Percentiles rank a stretch among this genome's conserved stretches.
phyloP scores from a whole-genome alignment of 2,888 invertebrate species.

The Tetramorium bicarinatum region DNA sequence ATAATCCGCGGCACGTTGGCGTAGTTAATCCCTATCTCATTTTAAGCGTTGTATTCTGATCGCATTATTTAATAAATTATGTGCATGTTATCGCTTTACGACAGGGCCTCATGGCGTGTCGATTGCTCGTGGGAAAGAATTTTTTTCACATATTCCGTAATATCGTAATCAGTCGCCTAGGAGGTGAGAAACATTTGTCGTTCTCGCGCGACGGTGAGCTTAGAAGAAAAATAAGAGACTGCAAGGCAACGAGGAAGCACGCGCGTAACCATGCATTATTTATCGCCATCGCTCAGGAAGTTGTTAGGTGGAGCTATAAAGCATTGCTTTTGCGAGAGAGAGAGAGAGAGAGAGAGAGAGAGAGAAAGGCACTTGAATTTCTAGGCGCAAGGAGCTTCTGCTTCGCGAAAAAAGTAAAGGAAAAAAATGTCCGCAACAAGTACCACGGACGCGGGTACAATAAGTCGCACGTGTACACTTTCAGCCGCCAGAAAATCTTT shows the following conservation, averaged over 20 bases:
- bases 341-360: background rate
- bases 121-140: slow-evolving; percentile 20
- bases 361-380: slow-evolving; percentile 27
- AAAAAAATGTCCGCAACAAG: slow-evolving; percentile 20
- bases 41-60: slow-evolving; percentile 19
- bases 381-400: slow-evolving; percentile 33
- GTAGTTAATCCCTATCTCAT: background rate
- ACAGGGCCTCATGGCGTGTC: background rate
- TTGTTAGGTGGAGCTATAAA: slow-evolving; percentile 63
- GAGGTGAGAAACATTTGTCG: slow-evolving; percentile 29
- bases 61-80: slow-evolving; percentile 34
- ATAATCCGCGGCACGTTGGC: slow-evolving; percentile 15
- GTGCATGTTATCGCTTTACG: slow-evolving; percentile 16
- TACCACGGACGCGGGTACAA: background rate
- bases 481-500: slow-evolving; percentile 36
- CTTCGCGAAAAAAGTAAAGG: slow-evolving; percentile 17
- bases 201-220: background rate
- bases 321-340: slow-evolving; percentile 48
- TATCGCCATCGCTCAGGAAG: slow-evolving; percentile 66
- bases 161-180: slow-evolving; percentile 6
- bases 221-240: slow-evolving; percentile 26
- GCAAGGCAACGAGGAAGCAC: slow-evolving; percentile 63
- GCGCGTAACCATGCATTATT: slow-evolving; percentile 63
- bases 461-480: slow-evolving; percentile 8
- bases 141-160: slow-evolving; percentile 15